These are phyloP conservation scores for Diarsia brunnea DNA, from an alignment of 2,888 invertebrate species.

Conservation along the genomic window DNA sequence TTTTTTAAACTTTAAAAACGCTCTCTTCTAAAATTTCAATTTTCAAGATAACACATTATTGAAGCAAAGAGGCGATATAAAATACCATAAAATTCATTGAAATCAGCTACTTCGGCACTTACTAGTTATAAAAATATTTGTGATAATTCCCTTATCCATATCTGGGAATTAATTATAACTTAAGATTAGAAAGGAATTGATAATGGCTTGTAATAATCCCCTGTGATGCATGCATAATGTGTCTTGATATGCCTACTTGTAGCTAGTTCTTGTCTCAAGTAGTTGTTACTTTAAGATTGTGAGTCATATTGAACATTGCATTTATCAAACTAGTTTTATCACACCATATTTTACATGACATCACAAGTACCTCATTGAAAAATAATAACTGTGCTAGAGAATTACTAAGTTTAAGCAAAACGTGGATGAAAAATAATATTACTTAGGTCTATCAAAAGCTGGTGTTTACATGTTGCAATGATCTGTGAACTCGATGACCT, in stretches of 20 bases:
- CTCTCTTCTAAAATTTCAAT: no score
- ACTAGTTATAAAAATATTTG: conserved; percentile 55
- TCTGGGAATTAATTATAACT: conserved; percentile 57
- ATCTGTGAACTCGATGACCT: conserved; percentile 48
- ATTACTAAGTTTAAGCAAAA: neutral
- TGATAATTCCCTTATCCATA: conserved; percentile 54
- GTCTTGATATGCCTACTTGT: conserved; percentile 25
- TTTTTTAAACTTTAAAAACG: no score
- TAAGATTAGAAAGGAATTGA: conserved; percentile 58
- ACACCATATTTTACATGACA: conserved; percentile 47
- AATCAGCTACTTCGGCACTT: conserved; percentile 32
- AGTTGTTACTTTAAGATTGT: conserved; percentile 36
- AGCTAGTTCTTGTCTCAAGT: conserved; percentile 29
- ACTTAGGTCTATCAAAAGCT: neutral
- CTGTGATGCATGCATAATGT: conserved; percentile 52
- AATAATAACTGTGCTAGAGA: conserved; percentile 9
- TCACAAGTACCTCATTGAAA: conserved; percentile 36
- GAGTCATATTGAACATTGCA: conserved; percentile 46
- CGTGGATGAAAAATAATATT: conserved; percentile 5
- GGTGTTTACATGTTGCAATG: conserved; percentile 39
- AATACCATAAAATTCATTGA: conserved; percentile 38
- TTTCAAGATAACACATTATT: no score
- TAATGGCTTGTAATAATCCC: conserved; percentile 48
- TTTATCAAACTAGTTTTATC: conserved; percentile 52
- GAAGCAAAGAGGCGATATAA: no score